Evolutionary conservation across 92 coral and sea anemone genomes (phyloP), one percentile per base, ranked within the genome.

Genomic region (Plumapathes pennacea): DNA sequence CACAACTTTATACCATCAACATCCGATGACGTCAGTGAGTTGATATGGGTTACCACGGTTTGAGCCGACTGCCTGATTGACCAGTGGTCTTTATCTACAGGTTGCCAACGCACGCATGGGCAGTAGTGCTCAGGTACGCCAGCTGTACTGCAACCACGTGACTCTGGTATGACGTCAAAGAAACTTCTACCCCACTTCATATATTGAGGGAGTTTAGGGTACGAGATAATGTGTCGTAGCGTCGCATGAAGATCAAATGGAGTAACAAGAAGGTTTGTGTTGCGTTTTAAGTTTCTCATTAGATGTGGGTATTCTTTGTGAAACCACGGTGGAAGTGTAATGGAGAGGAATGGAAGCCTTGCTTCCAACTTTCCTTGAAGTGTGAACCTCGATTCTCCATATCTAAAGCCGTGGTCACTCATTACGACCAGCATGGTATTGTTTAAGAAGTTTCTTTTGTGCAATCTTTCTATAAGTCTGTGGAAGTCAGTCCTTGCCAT

Each of bases 71-170:
- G 46, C 31, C 40, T 60, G 44, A 79, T 77, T 54, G 88, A 96
- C 20, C 27, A 20, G 51, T 72, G 85, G 33, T 74, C 34, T 6
- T 68, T 60, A 59, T 82, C 72, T 22, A 80, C 80, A 32, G 74
- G 32, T 47, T 80, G 68, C 74, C 80, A 66, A 20, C 73, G 86
- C 25, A 88, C 52, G 69, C 97, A 91, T 57, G 97, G 92, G 74
- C 97, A 91, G 80, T 91, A 88, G 54, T 91, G 97, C 20, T 79
- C 89, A 7, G 90, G 88, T 3, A 91, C 86, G 1, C 96, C 92
- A 8, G 96, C 81, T 10, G 66, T 55, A 21, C 61, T 51, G 54
- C 97, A 91, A 20, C 75, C 85, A 49, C 97, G 90, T 30, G 84
- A 60, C 25, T 46, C 38, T 5, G 78, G 78, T 10, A 91, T 83